Base-by-base conservation (phyloP, 2,888 invertebrate species). In the Amiota communis region DNA sequence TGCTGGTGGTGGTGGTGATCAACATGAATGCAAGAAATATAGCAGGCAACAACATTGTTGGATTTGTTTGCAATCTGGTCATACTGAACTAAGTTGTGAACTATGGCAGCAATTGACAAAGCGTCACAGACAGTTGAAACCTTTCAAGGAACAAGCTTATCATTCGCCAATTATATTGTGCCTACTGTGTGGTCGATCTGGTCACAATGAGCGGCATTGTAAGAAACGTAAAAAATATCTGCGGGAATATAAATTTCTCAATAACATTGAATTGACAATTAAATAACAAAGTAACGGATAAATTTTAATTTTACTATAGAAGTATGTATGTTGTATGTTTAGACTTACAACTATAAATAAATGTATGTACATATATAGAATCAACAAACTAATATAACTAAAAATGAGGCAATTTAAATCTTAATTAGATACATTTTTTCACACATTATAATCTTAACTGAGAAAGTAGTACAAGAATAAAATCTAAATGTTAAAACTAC, bases 1-100 rank as follows among this genome's bases (percentile, higher is more conserved):
- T 47, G 74, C 17, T n/a, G 74, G 76, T 2, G 90, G 90, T n/a
- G n/a, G n/a, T n/a, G n/a, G n/a, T 47, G 74, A 8, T 15, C 88
- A 90, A 46, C 93, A 94, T 83, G 88, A 86, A 20, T 94, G 94
- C 80, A 83, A 83, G 2, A 81, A 90, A 64, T 90, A 89, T 76
- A 89, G 89, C 74, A 82, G 77, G 2, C 83, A 86, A 49, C 86
- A 88, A 70, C 80, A 72, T 10, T 90, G 90, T 77, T 87, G 87
- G 87, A 81, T 90, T 15, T 90, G 90, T 64, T 78, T 77, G 0
- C 46, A 82, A 49, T 76, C 79, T 11, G 90, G 90, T 0, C 90
- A 90, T 74, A 86, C 85, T 2, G 90, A 90, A 74, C 77, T 70
- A 9, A 83, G 78, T 4, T 90, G 90, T 51, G 11, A 0, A 0